Base-by-base conservation (phyloP, 2,888 invertebrate species). In the Leuctra nigra region DNA sequence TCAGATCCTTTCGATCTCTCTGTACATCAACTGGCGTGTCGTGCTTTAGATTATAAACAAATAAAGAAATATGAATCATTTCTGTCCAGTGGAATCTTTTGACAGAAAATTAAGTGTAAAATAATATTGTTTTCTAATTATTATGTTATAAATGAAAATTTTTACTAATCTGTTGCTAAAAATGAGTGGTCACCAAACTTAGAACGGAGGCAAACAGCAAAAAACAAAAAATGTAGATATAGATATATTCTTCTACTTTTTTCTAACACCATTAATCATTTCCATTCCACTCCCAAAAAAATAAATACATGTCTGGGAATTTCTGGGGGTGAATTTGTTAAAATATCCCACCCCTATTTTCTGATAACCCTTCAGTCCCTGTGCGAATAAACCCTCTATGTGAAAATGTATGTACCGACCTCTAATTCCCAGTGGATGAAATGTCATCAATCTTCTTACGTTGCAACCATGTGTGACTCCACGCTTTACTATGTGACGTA, bases 121-220 rank as follows among this genome's bases (percentile, higher is more conserved):
- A n/a, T n/a, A n/a, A n/a, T 39, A 7, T 18, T 39, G 11, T 39
- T 39, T 4, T 18, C 4, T 13, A 7, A 39, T 39, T 39, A 18
- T 39, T 39, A 7, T 36, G 38, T 4, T 39, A 16, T 7, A 29
- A 29, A 7, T 29, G 29, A 29, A 29, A 29, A 39, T 18, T 16
- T 39, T 39, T 39, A n/a, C 14, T 39, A 39, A 39, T 18, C 39
- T 39, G 39, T 14, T 23, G 22, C 13, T 22, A 22, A 48, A 36
- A 54, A 38, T 24, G 53, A 52, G 57, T 48, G 54, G 53, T 57
- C 53, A 48, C 47, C 54, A 57, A 57, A 36, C 46, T 35, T 25
- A 38, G 47, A 35, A 46, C 47, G 54, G 54, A 46, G 54, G 48
- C 54, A 57, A 54, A n/a, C 4, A 36, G 6, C 13, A 36, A 16